Conservation (phyloP, 2,797 vertebrate genomes). For the Australoheros facetus region DNA sequence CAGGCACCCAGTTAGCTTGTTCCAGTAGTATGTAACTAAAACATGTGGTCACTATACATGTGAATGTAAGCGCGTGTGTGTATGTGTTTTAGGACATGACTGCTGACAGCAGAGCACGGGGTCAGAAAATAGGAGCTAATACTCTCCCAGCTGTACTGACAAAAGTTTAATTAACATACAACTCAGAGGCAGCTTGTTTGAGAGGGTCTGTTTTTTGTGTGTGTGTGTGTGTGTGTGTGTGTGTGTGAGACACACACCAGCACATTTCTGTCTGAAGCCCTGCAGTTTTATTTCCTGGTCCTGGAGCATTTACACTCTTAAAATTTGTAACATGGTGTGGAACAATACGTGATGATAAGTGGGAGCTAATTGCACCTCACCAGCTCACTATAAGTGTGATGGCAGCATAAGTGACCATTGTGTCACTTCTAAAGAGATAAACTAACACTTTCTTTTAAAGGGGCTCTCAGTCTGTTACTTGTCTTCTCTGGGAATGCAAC, state of each 20-base stretch:
- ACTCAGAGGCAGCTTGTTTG: conserved; percentile 47
- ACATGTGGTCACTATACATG: conserved; percentile 56
- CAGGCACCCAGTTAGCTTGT: conserved; percentile 79
- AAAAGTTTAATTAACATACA: conserved; percentile 78
- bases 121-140: conserved; percentile 81
- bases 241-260: background rate
- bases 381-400: conserved; percentile 23
- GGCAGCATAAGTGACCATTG: conserved; percentile 28
- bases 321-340: conserved; percentile 34
- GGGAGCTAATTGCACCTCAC: conserved; percentile 40
- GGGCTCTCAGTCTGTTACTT: background rate
- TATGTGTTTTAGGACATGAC: conserved; percentile 64
- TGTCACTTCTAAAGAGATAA: conserved; percentile 40
- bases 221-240: conserved; percentile 15
- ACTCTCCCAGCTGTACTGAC: conserved; percentile 65
- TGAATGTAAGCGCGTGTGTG: conserved; percentile 33
- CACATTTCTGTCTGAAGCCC: conserved; percentile 16
- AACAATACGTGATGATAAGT: conserved; percentile 42
- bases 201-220: conserved; percentile 15
- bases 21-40: conserved; percentile 64
- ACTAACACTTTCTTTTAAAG: conserved; percentile 30
- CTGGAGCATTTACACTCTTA: conserved; percentile 14
- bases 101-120: conserved; percentile 80
- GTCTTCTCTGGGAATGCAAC: background rate
- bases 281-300: conserved; percentile 42